Base-by-base conservation (phyloP, 2,113 vertebrate species). In the Chelonoidis abingdonii region DNA sequence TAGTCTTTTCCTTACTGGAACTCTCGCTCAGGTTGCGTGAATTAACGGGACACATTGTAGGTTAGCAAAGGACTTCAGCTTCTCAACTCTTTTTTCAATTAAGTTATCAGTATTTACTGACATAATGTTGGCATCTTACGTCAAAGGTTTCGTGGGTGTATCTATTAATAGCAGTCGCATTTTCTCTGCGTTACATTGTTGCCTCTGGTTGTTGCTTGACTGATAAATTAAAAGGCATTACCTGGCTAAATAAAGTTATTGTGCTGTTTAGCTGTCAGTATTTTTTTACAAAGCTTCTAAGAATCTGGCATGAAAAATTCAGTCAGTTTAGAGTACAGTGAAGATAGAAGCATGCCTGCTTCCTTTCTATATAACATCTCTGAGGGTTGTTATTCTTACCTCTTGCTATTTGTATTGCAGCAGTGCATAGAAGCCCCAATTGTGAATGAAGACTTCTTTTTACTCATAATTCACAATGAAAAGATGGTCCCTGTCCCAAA, bases 201-300 rank as follows among this genome's bases (percentile, higher is more conserved):
- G 24, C 62, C 54, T 96, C 75, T 79, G 90, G 56, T 75, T 90
- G 29, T 72, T 35, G 44, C 38, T 92, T 91, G 38, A 83, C 91
- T 94, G 91, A 83, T 83, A 81, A 94, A 93, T 38, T 78, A 10
- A 52, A 93, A 91, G 87, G 1, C 35, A 49, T 84, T 87, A 83
- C 50, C 21, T 88, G 21, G 49, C 35, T 85, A 90, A 92, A 89
- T 35, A 89, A 91, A 93, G 82, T 83, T 86, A 84, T 69, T 4
- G 5, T 53, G 35, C 7, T 72, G 54, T 92, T 90, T 89, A 93
- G 9, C 19, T 76, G 69, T 44, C 6, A 82, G 56, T 86, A 69
- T 84, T 88, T 88, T 90, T 17, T 76, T 88, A 56, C n/a, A 92
- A 50, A 52, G 44, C 5, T 56, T 78, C 22, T 83, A 44, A 22